Base-by-base conservation (phyloP, 2,113 vertebrate species). In the Lophochroa leadbeateri region DNA sequence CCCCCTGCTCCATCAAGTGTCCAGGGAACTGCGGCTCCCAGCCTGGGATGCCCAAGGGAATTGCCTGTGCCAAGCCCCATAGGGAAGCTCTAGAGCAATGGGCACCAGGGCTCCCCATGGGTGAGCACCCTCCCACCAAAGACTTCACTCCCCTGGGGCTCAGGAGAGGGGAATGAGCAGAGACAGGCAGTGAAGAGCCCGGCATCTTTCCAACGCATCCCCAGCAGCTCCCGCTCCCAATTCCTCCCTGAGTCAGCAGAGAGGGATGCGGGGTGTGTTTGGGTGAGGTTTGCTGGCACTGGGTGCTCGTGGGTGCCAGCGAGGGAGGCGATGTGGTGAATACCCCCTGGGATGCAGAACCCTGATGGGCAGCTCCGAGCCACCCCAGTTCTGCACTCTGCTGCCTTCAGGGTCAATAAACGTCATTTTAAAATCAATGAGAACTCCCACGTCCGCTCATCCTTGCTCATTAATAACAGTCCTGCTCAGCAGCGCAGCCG, bases 401-500 rank as follows among this genome's bases (percentile, higher is more conserved):
- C 91, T 82, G 81, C 74, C 88, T 43, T 21, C 61, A 4, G 86
- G 81, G 88, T 91, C 72, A 95, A 89, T 71, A 64, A 44, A 39
- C 68, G 72, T 5, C 35, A 60, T 72, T 91, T 86, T 41, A 87
- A 89, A 96, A 96, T 94, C 93, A 58, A 49, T 84, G 57, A 23
- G 33, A 87, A 29, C 6, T 0, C 75, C 70, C 78, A 16, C 9
- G 7, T 60, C 50, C 25, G 0, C 35, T 84, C 31, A 24, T 43
- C 43, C 65, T 64, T 24, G 65, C 17, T 72, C 81, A 64, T 95
- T 60, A 55, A 68, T 55, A 68, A 79, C 2, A 3, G 43, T 27
- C 23, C 20, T 13, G 4, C 77, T 10, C 3, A 9, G 41, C n/a
- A 37, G 4, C 6, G 15, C 25, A 23, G 17, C 13, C 19, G 8